phyloP scores from a whole-genome alignment of 2,888 invertebrate genomes.

The Sesamia inferens region DNA sequence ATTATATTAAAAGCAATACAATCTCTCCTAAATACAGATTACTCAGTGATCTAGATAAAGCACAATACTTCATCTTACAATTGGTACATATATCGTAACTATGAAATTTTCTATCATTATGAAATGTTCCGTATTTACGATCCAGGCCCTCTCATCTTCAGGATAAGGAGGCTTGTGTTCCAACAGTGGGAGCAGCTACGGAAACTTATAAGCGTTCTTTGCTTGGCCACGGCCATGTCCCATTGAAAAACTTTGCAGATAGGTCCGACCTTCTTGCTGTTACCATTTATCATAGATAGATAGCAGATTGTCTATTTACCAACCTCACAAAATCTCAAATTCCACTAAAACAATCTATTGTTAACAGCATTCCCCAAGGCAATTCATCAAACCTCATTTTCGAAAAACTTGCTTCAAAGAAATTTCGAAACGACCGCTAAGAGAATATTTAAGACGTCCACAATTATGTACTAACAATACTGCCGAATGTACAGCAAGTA shows the following conservation, averaged over 20 bases:
- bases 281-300: neutral
- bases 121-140: neutral
- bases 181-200: neutral
- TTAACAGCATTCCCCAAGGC: constrained; percentile 19
- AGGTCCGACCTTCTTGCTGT: too few relatives aligned
- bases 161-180: neutral
- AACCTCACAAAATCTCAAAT: neutral
- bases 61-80: neutral
- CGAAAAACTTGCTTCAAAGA: constrained; percentile 16
- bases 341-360: neutral
- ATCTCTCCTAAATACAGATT: neutral
- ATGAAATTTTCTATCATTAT: too few relatives aligned
- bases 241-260: too few relatives aligned
- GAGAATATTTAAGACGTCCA: constrained; percentile 56
- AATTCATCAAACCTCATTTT: constrained; percentile 28
- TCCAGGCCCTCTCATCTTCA: neutral
- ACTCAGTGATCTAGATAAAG: neutral
- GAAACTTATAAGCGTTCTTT: neutral
- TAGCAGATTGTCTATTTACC: neutral
- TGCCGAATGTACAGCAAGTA: constrained; percentile 55
- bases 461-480: constrained; percentile 65
- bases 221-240: too few relatives aligned
- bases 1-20: neutral
- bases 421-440: constrained; percentile 46
- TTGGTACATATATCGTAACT: too few relatives aligned